Evolutionary conservation across 2,888 invertebrate genomes (phyloP), one percentile per base, ranked within the genome.

Genomic region (Netelia fuscicornis): DNA sequence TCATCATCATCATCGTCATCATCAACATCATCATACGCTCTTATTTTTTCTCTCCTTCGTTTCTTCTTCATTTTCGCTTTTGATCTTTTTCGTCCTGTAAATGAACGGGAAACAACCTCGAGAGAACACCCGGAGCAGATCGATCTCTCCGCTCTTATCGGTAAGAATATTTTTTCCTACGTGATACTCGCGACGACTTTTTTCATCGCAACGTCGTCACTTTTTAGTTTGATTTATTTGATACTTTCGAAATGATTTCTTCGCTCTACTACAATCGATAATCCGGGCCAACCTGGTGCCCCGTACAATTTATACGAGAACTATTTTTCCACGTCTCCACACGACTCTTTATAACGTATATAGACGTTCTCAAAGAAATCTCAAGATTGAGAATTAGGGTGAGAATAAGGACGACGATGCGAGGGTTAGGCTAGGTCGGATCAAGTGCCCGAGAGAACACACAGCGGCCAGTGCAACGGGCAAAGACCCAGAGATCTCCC

Each of bases 351-450:
- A 30, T 30, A 30, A 30, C 30, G 3, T 48, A 62, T 60, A 60
- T 30, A 60, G 13, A 48, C 58, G 58, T 68, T 70, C 48, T 60
- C 5, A 75, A 75, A 81, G 68, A 42, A 75, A 75, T 81, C 68
- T 81, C 62, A 42, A 75, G 81, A 76, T 64, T 42, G 25, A 6
- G 67, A 20, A 37, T 10, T 37, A 25, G 70, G 37, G 67, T 11
- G 65, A 30, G 62, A 42, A 54, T 17, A 71, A 54, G 30, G 54
- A n/a, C 30, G 20, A 23, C 58, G 42, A 30, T 30, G 74, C 58
- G 77, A 60, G 87, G 85, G 86, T 87, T 89, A 89, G 90, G 86
- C 86, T 88, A 88, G 89, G 85, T 87, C 86, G 89, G 89, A 90
- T 90, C 90, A 90, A 88, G 90, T 90, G 90, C 88, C 84, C 84